Base-by-base conservation (phyloP, 2,113 vertebrate genomes). In the Alouatta palliata region DNA sequence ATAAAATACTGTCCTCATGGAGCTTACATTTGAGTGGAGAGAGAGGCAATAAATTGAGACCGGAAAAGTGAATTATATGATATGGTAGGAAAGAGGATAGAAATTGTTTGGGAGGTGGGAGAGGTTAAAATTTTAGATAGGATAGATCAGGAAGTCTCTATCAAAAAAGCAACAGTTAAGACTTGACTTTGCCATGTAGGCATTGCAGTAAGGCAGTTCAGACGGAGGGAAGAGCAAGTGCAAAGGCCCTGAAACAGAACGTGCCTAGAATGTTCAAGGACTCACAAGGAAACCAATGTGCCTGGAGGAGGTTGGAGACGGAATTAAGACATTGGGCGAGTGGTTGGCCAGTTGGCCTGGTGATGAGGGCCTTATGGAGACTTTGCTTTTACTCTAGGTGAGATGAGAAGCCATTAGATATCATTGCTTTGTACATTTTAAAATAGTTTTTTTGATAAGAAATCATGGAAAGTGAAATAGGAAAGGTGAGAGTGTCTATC, bases 401-500 rank as follows among this genome's bases (percentile, higher is more conserved):
- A 85, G 47, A 66, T 32, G 17, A 6, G 45, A 73, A 73, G 23
- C 25, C 35, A 47, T 61, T 61, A 19, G 27, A 12, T 40, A 45
- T 2, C 19, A 90, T 16, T 49, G 1, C 52, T 92, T 54, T 32
- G 19, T 73, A 76, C 2, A 35, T 20, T 58, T 91, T 25, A 35
- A 94, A 52, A 20, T 30, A 47, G 43, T 82, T 76, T 91, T 91
- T 93, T 87, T 96, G 21, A 40, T 77, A 77, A 71, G n/a, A 90
- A 86, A 47, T 17, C 20, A 82, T 47, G 13, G 16, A 83, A 40
- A 5, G 5, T 79, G 35, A 9, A 75, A 25, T 35, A 58, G 43
- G 32, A 52, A 87, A 66, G 58, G 2, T 32, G 17, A 43, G 8
- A 43, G 16, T 52, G 45, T 83, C 19, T 56, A 11, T 21, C 9